Conservation (phyloP, 1,140 invertebrate species). For the Rhopalosiphum maidis region DNA sequence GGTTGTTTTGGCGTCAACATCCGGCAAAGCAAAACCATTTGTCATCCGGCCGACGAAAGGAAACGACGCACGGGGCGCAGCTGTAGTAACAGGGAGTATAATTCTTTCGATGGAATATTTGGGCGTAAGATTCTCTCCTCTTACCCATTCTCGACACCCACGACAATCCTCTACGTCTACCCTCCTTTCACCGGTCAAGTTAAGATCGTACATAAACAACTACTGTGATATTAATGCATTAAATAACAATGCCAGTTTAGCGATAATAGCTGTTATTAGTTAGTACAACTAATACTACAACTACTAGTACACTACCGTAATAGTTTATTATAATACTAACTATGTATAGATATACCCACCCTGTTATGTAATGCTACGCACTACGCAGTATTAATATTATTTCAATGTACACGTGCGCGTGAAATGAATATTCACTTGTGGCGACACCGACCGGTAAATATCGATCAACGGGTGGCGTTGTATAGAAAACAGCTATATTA, state of each 20-base stretch:
- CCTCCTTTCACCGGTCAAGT: not conserved
- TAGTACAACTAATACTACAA: not conserved
- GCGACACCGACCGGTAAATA: not conserved
- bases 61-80: not conserved
- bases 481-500: not conserved
- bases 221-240: not conserved
- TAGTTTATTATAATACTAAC: too few relatives aligned
- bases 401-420: not conserved
- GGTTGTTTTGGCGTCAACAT: conserved; percentile 50
- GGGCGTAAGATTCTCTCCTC: not conserved
- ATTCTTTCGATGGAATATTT: not conserved
- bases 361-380: not conserved
- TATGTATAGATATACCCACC: not conserved
- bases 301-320: not conserved
- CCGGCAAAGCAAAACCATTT: conserved; percentile 52
- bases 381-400: not conserved
- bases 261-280: not conserved
- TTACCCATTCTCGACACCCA: not conserved
- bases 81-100: not conserved
- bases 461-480: not conserved
- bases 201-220: not conserved
- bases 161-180: not conserved
- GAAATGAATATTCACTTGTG: not conserved
- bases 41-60: conserved; percentile 9
- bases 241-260: not conserved